These are phyloP conservation scores for Shinisaurus crocodilurus DNA, from an alignment of 2,113 vertebrate genomes.

Conservation along the genomic window DNA sequence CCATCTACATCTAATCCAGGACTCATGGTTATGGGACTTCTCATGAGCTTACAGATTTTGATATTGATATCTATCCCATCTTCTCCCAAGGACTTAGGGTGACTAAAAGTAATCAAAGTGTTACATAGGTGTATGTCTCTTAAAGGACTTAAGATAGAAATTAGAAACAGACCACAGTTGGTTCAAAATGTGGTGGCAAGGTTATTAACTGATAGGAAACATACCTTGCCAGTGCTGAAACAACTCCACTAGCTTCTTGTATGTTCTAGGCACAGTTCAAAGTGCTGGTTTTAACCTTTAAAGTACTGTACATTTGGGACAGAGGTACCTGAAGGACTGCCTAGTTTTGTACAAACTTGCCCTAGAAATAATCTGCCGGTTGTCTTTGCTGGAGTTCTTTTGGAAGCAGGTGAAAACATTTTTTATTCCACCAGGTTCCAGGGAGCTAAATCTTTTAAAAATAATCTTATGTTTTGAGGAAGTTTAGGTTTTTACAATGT, in stretches of 20 bases:
- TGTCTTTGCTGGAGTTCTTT: no score
- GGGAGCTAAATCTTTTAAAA: no score
- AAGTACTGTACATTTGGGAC: neutral
- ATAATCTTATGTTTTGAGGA: neutral
- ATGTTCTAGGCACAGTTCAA: neutral
- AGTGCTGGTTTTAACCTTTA: neutral
- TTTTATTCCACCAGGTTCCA: no score
- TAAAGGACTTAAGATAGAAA: neutral
- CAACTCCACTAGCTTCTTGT: neutral
- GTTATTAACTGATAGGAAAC: neutral
- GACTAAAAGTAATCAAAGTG: neutral
- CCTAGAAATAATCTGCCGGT: no score
- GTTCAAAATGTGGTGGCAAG: neutral
- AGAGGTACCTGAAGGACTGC: no score
- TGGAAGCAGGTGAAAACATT: no score
- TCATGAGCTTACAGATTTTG: neutral
- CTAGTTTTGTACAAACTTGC: no score
- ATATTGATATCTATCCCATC: neutral
- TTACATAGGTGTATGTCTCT: neutral
- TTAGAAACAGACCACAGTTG: neutral
- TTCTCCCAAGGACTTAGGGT: neutral
- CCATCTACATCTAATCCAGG: neutral
- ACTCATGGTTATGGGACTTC: neutral
- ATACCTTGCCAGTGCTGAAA: neutral
- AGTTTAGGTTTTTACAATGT: neutral